These are phyloP conservation scores for Echeneis naucrates DNA, from an alignment of 2,797 vertebrate species.

Conservation along the genomic window DNA sequence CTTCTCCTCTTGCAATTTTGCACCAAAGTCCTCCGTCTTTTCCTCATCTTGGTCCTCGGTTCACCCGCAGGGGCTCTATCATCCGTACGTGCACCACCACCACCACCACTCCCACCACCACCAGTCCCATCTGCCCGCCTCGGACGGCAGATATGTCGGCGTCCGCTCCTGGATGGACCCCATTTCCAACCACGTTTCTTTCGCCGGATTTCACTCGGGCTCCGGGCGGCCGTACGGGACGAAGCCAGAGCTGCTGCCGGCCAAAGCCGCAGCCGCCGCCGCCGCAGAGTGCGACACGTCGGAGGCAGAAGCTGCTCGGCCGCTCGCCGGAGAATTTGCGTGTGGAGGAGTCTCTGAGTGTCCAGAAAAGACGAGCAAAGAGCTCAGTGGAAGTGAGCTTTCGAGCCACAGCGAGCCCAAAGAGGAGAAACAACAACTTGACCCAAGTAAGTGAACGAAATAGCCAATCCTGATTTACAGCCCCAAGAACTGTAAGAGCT, in stretches of 20 bases:
- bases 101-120: slow-evolving; percentile 85
- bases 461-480: slow-evolving; percentile 94
- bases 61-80: slow-evolving; percentile 94
- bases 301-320: slow-evolving; percentile 85
- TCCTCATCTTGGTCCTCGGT: slow-evolving; percentile 93
- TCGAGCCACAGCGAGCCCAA: slow-evolving; percentile 91
- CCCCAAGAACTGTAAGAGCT: slow-evolving; percentile 91
- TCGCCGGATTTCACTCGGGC: slow-evolving; percentile 85
- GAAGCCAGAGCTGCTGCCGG: slow-evolving; percentile 87
- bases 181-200: slow-evolving; percentile 88
- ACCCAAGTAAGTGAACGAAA: slow-evolving; percentile 98
- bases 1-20: slow-evolving; percentile 97
- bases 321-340: slow-evolving; percentile 85
- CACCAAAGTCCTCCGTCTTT: slow-evolving; percentile 94
- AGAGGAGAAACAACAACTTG: slow-evolving; percentile 98
- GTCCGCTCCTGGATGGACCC: slow-evolving; percentile 97
- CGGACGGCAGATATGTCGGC: slow-evolving; percentile 90
- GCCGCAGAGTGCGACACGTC: slow-evolving; percentile 84
- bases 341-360: slow-evolving; percentile 86
- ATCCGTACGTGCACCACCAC: slow-evolving; percentile 92
- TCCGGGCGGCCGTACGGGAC: slow-evolving; percentile 87
- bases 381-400: slow-evolving; percentile 88
- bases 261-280: no score
- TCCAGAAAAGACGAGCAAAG: slow-evolving; percentile 84
- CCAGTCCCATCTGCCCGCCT: slow-evolving; percentile 90